Conservation (phyloP, 2,888 invertebrate species). For the Ephialtes manifestator region DNA sequence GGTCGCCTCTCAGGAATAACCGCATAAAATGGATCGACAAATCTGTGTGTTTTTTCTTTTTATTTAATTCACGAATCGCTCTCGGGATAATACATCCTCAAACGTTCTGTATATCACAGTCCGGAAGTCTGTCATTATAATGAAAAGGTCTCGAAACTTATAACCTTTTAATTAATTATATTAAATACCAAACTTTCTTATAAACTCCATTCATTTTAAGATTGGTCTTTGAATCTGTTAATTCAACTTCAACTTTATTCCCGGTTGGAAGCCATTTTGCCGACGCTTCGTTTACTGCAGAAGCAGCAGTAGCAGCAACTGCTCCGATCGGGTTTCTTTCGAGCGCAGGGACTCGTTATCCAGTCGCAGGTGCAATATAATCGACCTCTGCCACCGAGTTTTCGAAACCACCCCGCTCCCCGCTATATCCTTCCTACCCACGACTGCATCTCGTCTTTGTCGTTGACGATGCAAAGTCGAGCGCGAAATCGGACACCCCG, state of each 20-base stretch:
- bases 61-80: too few relatives aligned
- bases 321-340: slow-evolving; percentile 41
- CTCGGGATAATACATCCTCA: too few relatives aligned
- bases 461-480: slow-evolving; percentile 57
- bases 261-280: background rate
- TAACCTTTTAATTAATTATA: background rate
- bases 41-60: too few relatives aligned
- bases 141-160: background rate
- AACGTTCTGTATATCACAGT: too few relatives aligned
- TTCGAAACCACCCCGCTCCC: background rate
- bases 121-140: background rate
- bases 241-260: background rate
- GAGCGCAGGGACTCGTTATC: slow-evolving; percentile 37
- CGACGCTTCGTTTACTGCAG: slow-evolving; percentile 32
- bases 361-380: slow-evolving; percentile 54
- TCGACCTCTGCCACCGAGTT: slow-evolving; percentile 42
- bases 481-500: slow-evolving; percentile 59
- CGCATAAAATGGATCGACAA: too few relatives aligned
- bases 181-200: background rate
- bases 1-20: too few relatives aligned
- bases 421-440: too few relatives aligned
- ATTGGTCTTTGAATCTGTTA: too few relatives aligned
- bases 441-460: slow-evolving; percentile 35
- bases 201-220: too few relatives aligned
- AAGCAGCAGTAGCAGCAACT: slow-evolving; percentile 15